A percentile compares a stretch with the other conserved stretches of the same genome.
phyloP scores from a whole-genome alignment of 1,140 invertebrate species.

The Neomicropteryx cornuta region DNA sequence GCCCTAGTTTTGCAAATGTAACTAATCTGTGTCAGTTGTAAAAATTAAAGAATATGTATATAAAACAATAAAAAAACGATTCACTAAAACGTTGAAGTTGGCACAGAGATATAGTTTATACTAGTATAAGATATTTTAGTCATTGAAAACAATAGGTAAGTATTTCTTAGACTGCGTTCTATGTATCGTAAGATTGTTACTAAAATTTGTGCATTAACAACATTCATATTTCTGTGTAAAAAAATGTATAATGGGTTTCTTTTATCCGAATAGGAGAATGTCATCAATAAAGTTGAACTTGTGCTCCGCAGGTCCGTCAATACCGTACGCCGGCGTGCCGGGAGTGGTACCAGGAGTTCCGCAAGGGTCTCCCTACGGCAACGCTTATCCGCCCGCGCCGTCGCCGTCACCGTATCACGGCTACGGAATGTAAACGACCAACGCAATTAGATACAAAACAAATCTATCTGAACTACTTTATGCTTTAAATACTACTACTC shows the following conservation, averaged over 20 bases:
- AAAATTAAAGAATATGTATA: no score
- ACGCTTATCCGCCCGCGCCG: slow-evolving; percentile 32
- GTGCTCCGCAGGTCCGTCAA: slow-evolving; percentile 27
- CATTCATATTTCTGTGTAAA: neutral
- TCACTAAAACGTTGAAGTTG: no score
- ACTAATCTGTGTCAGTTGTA: no score
- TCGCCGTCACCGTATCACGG: slow-evolving; percentile 38
- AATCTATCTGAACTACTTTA: no score
- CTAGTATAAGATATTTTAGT: neutral
- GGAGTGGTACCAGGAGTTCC: no score
- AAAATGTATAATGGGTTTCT: neutral
- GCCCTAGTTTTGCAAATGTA: no score
- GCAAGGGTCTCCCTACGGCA: slow-evolving; percentile 33
- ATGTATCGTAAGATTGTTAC: neutral
- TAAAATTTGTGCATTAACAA: neutral
- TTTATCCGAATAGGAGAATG: no score
- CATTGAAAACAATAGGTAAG: neutral
- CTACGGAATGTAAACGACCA: slow-evolving; percentile 36
- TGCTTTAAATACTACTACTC: no score
- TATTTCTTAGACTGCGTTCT: neutral
- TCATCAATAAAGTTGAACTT: slow-evolving; percentile 2
- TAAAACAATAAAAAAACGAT: no score
- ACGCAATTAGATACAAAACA: no score
- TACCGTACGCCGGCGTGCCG: slow-evolving; percentile 33
- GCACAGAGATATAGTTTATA: neutral